phyloP scores from a whole-genome alignment of 2,113 vertebrate species.

The human region DNA sequence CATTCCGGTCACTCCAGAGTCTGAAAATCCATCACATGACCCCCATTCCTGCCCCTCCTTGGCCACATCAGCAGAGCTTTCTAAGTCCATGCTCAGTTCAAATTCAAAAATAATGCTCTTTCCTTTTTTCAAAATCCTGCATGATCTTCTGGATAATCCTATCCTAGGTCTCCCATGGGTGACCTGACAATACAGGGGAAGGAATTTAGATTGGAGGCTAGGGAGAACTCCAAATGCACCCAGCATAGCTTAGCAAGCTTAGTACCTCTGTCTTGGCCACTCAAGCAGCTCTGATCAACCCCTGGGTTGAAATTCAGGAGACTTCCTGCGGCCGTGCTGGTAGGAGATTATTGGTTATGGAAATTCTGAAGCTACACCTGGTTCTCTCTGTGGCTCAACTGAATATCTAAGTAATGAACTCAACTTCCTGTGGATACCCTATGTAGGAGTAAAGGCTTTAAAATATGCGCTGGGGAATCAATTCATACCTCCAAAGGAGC shows the following conservation, averaged over 20 bases:
- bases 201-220: background rate
- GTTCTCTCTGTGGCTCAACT: background rate
- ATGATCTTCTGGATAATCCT: background rate
- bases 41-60: background rate
- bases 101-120: background rate
- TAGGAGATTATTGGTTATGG: background rate
- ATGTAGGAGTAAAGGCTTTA: background rate
- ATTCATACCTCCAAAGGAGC: background rate
- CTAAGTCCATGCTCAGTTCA: background rate
- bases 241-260: background rate
- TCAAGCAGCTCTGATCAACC: background rate
- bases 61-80: constrained; percentile 66
- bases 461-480: background rate
- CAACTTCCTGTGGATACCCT: background rate
- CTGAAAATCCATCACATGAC: constrained; percentile 53
- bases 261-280: background rate
- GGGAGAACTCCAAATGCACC: background rate
- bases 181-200: background rate
- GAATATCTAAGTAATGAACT: background rate
- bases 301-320: background rate
- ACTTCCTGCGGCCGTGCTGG: rapidly evolving
- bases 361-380: background rate
- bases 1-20: constrained; percentile 62
- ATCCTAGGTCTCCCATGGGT: background rate
- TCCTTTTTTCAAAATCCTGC: background rate